Percentiles rank a stretch among this genome's conserved stretches.
phyloP scores from a whole-genome alignment of 2,888 invertebrate genomes.

The Ectemnius continuus region DNA sequence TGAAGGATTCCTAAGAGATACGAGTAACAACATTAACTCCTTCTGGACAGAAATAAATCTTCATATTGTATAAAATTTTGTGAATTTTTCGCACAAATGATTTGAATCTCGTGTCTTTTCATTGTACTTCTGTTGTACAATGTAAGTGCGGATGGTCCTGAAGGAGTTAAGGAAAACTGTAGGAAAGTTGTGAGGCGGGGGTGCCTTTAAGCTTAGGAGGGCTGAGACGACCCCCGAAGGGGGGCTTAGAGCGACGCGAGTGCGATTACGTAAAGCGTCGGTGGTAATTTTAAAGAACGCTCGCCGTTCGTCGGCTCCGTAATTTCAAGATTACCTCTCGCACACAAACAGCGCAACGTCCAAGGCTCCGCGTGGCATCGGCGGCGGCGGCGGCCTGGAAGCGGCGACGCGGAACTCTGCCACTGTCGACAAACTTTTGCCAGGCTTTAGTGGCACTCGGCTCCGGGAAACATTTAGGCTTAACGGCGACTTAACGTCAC shows the following conservation, averaged over 20 bases:
- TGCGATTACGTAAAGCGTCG: slow-evolving; percentile 1
- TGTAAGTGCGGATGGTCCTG: no score
- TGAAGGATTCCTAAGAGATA: no score
- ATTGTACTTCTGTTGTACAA: no score
- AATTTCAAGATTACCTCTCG: slow-evolving; percentile 43
- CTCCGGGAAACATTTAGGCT: slow-evolving; percentile 4
- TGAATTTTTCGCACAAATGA: no score
- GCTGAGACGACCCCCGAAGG: no score
- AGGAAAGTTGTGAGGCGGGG: not conserved
- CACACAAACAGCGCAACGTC: not conserved
- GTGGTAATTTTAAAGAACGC: slow-evolving; percentile 22
- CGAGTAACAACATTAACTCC: no score
- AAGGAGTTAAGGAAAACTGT: no score
- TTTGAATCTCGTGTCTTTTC: no score
- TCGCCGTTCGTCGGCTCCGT: slow-evolving; percentile 35
- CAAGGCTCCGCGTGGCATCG: slow-evolving; percentile 4
- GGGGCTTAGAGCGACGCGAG: not conserved
- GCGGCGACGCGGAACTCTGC: slow-evolving; percentile 7
- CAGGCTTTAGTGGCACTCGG: slow-evolving; percentile 17
- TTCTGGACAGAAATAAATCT: no score
- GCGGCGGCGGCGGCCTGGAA: not conserved
- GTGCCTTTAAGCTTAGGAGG: slow-evolving; percentile 36
- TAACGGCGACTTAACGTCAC: slow-evolving; percentile 33
- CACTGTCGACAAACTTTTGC: slow-evolving; percentile 36
- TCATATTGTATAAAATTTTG: no score